Conservation (phyloP, 1,140 invertebrate species). For the Oedothorax gibbosus region DNA sequence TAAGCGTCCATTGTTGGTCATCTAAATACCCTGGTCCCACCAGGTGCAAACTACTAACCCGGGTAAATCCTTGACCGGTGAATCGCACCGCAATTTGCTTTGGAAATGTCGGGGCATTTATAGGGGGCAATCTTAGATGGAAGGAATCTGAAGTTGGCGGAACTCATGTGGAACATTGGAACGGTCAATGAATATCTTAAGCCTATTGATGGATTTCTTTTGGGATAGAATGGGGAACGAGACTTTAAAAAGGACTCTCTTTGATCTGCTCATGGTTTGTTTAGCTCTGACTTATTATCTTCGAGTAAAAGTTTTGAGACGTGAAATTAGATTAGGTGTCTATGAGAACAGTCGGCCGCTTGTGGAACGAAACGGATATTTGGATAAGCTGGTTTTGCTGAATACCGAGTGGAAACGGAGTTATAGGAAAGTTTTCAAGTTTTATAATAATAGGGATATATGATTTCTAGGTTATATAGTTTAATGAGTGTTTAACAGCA, state of each 20-base stretch:
- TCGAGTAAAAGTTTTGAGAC: not conserved
- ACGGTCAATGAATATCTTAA: constrained; percentile 1
- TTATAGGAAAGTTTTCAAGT: too few relatives aligned
- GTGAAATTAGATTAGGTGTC: constrained; percentile 21
- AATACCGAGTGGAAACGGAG: too few relatives aligned
- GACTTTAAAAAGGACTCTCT: not conserved
- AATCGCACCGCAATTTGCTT: constrained; percentile 1
- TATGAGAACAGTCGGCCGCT: not conserved
- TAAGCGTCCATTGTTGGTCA: not conserved
- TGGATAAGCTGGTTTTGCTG: too few relatives aligned
- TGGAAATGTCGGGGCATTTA: not conserved
- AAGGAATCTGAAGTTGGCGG: too few relatives aligned
- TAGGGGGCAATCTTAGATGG: too few relatives aligned
- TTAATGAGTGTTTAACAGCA: too few relatives aligned
- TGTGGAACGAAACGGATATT: too few relatives aligned
- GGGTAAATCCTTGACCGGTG: not conserved
- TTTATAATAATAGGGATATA: too few relatives aligned
- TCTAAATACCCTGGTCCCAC: not conserved
- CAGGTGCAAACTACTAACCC: not conserved
- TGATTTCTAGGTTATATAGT: too few relatives aligned
- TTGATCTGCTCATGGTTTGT: constrained; percentile 20
- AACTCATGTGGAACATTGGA: constrained; percentile 23
- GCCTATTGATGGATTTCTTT: not conserved
- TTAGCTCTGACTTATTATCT: not conserved
- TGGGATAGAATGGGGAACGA: not conserved